These are phyloP conservation scores for Mola mola DNA, from an alignment of 2,113 vertebrate genomes.

Conservation along the genomic window DNA sequence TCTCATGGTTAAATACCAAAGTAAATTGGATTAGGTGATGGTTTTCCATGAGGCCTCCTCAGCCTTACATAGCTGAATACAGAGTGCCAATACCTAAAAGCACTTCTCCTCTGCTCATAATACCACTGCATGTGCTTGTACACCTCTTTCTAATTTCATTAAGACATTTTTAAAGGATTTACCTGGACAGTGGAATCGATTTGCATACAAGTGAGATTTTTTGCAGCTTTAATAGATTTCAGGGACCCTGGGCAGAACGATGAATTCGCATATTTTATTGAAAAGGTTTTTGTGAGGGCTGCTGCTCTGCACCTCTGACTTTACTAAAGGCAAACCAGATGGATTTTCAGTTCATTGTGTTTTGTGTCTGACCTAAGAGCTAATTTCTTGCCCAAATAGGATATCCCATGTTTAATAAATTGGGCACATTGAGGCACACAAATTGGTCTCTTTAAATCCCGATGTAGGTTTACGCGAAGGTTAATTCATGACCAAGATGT, in stretches of 20 bases:
- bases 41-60: constrained; percentile 38
- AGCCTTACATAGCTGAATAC: constrained; percentile 31
- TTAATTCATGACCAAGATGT: too few relatives aligned
- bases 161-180: constrained; percentile 37
- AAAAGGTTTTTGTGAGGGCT: not conserved
- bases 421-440: not conserved
- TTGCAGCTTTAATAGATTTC: constrained; percentile 29
- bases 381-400: not conserved
- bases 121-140: too few relatives aligned
- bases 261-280: constrained; percentile 16
- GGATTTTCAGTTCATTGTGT: not conserved
- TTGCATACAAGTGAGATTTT: constrained; percentile 17
- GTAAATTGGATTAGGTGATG: constrained; percentile 66
- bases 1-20: constrained; percentile 65
- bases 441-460: too few relatives aligned
- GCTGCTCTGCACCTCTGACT: not conserved
- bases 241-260: constrained; percentile 25
- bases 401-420: not conserved
- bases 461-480: too few relatives aligned
- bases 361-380: not conserved
- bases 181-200: constrained; percentile 13
- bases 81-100: constrained; percentile 17
- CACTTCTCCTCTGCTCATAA: constrained; percentile 7
- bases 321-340: not conserved
- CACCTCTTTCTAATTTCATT: constrained; percentile 34